These are phyloP conservation scores for Pimpla rufipes DNA, from an alignment of 2,888 invertebrate genomes.

Conservation along the genomic window DNA sequence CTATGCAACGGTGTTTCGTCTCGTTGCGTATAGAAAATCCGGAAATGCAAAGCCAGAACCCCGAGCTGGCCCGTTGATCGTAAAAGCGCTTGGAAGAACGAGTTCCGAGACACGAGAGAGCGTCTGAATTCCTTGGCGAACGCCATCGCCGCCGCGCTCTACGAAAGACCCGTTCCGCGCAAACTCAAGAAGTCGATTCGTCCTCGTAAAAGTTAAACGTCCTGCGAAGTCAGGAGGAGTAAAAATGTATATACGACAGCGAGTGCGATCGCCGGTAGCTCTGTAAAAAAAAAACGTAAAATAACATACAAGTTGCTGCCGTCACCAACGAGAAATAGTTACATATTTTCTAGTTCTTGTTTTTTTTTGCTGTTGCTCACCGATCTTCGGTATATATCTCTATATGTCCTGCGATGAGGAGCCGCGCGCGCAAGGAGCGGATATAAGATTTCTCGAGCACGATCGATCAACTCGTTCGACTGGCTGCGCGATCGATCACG, in stretches of 20 bases:
- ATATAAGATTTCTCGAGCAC: slow-evolving; percentile 11
- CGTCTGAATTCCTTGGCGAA: slow-evolving; percentile 62
- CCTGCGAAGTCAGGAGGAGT: slow-evolving; percentile 5
- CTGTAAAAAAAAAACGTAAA: not conserved
- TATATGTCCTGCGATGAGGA: not conserved
- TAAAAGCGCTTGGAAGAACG: slow-evolving; percentile 46
- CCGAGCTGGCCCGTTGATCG: slow-evolving; percentile 39
- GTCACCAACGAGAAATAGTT: not conserved
- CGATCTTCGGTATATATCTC: not conserved
- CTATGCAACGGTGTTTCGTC: slow-evolving; percentile 40
- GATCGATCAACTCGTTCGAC: slow-evolving; percentile 69
- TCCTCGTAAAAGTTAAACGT: slow-evolving; percentile 63
- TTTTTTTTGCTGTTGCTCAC: not conserved
- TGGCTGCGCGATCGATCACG: slow-evolving; percentile 66
- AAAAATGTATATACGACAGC: not conserved
- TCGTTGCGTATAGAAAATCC: slow-evolving; percentile 32
- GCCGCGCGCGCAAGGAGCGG: not conserved
- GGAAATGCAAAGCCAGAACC: slow-evolving; percentile 49
- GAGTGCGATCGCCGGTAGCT: not conserved
- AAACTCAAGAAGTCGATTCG: slow-evolving; percentile 15
- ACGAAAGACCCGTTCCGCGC: slow-evolving; percentile 46
- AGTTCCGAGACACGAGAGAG: slow-evolving; percentile 28
- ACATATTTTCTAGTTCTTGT: not conserved
- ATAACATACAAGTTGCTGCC: not conserved
- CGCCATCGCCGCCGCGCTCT: slow-evolving; percentile 45